These are phyloP conservation scores for Canis aureus DNA, from an alignment of 2,113 vertebrate genomes.

Conservation along the genomic window DNA sequence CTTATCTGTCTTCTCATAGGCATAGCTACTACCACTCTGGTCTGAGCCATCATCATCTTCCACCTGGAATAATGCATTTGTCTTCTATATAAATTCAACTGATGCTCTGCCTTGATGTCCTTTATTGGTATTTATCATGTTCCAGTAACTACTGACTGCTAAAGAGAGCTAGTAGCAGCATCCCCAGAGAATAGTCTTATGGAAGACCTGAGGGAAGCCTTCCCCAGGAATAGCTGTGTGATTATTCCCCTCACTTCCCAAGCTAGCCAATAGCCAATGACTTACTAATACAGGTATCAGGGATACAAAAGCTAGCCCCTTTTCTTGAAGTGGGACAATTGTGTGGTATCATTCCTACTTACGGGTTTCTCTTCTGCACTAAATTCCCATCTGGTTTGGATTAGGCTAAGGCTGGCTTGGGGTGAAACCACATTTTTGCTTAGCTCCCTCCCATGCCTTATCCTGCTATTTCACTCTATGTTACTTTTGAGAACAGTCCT, in stretches of 20 bases:
- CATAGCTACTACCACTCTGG: background rate
- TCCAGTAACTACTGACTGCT: background rate
- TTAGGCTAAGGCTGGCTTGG: background rate
- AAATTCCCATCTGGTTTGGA: background rate
- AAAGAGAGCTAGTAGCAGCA: background rate
- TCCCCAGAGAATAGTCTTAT: background rate
- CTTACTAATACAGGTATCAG: background rate
- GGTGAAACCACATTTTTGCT: background rate
- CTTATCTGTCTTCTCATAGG: background rate
- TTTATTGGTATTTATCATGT: background rate
- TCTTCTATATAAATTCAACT: background rate
- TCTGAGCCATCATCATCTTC: background rate
- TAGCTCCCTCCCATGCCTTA: background rate
- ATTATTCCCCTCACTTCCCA: background rate
- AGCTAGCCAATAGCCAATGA: background rate
- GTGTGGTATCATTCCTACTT: background rate
- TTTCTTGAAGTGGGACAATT: background rate
- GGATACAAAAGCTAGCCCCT: background rate
- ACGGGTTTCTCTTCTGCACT: background rate
- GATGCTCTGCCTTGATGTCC: background rate
- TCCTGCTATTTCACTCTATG: background rate
- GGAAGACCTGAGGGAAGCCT: background rate
- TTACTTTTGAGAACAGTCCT: background rate
- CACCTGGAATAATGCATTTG: background rate
- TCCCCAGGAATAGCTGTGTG: background rate